Evolutionary conservation across 1,140 invertebrate species (phyloP), one percentile per base, ranked within the genome.

Genomic region (Cherax quadricarinatus): DNA sequence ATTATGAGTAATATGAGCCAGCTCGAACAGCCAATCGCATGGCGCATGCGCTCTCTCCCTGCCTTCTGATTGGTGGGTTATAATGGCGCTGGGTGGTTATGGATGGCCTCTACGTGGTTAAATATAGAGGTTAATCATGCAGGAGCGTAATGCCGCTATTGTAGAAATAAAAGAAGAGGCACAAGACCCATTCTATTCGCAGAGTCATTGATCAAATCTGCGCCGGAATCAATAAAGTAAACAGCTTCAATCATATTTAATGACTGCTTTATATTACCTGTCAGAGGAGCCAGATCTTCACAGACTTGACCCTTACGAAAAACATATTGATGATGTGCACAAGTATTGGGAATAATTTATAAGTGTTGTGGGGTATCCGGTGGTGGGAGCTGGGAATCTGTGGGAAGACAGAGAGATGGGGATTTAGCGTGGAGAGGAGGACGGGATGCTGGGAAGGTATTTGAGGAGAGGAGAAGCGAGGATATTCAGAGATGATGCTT

Each of bases 41-140:
- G 18, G 83, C 89, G 83, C 83, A 86, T 91, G 89, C 75, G 82
- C 30, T 16, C 82, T 48, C 60, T 24, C 60, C 85, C 21, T 60
- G 73, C 73, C 89, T 85, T 80, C 66, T 85, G 89, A 91, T 86
- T 91, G 89, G 89, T 62, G 70, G 88, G 88, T 9, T n/a, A 62
- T 89, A 83, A 82, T 83, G 88, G 62, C 51, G 81, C 62, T 24
- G 24, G 21, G 82, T 79, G 73, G 89, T 86, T 91, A 91, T 91
- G 70, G 89, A 91, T 86, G 83, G 83, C 41, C 30, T 75, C 70
- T 24, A 78, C 73, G 83, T 75, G 83, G 89, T 91, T 91, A 91
- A 91, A 91, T 91, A 91, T 91, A 91, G 89, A 80, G 86, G 89
- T 91, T 91, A 91, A 91, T 91, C 89, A 91, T 91, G 89, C 89